These are phyloP conservation scores for Nasonia giraulti DNA, from an alignment of 1,140 invertebrate genomes.

Conservation along the genomic window DNA sequence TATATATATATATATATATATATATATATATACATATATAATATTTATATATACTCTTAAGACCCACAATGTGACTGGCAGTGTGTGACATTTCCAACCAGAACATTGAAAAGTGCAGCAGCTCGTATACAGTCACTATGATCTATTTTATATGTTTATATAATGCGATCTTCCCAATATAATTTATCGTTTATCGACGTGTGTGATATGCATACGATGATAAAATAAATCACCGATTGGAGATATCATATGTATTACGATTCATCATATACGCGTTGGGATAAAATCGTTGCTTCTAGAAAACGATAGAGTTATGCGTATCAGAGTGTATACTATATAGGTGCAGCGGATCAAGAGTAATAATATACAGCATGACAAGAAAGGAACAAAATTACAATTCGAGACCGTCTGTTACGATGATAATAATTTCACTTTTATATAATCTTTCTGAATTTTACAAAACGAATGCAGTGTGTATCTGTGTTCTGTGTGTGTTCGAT, in stretches of 20 bases:
- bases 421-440: conserved; percentile 43
- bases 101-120: conserved; percentile 23
- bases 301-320: conserved; percentile 7
- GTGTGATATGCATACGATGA: conserved; percentile 20
- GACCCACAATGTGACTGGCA: conserved; percentile 34
- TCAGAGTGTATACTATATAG: background rate
- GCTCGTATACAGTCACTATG: conserved; percentile 27
- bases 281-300: conserved; percentile 23
- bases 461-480: conserved; percentile 25
- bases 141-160: background rate
- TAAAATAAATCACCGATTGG: conserved; percentile 28
- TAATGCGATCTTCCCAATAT: conserved; percentile 6
- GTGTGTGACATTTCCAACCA: conserved; percentile 29
- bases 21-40: too few species aligned
- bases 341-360: conserved; percentile 7
- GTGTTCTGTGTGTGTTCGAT: conserved; percentile 3
- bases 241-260: background rate
- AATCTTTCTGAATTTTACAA: conserved; percentile 49
- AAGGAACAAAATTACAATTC: conserved; percentile 39
- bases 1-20: too few species aligned
- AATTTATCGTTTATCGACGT: conserved; percentile 25
- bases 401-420: conserved; percentile 37
- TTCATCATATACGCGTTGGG: background rate
- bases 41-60: background rate
- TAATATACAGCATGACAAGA: conserved; percentile 14